Base-by-base conservation (phyloP, 2,113 vertebrate species). In the Plectropomus leopardus region DNA sequence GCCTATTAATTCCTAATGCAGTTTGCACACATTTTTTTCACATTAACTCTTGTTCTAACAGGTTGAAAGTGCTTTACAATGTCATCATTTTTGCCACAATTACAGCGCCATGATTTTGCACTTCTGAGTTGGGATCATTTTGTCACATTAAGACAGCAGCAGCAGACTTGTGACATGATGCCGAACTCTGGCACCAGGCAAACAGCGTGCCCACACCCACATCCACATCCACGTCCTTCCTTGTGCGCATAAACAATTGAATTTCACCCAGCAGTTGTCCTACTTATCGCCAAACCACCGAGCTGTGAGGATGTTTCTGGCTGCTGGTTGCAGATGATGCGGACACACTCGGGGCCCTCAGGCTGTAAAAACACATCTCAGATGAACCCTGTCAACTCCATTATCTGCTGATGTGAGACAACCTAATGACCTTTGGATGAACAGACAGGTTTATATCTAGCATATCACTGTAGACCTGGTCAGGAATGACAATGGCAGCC, bases 381-480 rank as follows among this genome's bases (percentile, higher is more conserved):
- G 86, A 84, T 79, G 85, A 93, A 85, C 81, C 81, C 89, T 92
- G 90, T 95, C 93, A 94, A 86, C 89, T 88, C 83, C 88, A 93
- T 94, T 93, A 94, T 91, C 90, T 86, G 83, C 84, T 81, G 83
- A 92, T 80, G 83, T 90, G 87, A 73, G 91, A 92, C 55, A 42
- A 91, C 86, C 88, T 88, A 80, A 82, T 93, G 93, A 93, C 92
- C 93, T 94, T 93, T 93, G 78, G 82, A 83, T 76, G 79, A 85
- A 67, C 72, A 82, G 78, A 75, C 79, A 74, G 80, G 81, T 84
- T 84, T 78, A 74, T 88, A 88, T 86, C 76, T 60, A 75, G 59
- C 63, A 83, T 75, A 71, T 80, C 68, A 61, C 74, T 59, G 71
- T 75, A 71, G 50, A 59, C 64, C 55, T 61, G 16, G 30, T 82